A percentile compares a stretch with the other conserved stretches of the same genome.
These are phyloP conservation scores for Prunella strophiata DNA, from an alignment of 2,797 vertebrate species.

Conservation along the genomic window DNA sequence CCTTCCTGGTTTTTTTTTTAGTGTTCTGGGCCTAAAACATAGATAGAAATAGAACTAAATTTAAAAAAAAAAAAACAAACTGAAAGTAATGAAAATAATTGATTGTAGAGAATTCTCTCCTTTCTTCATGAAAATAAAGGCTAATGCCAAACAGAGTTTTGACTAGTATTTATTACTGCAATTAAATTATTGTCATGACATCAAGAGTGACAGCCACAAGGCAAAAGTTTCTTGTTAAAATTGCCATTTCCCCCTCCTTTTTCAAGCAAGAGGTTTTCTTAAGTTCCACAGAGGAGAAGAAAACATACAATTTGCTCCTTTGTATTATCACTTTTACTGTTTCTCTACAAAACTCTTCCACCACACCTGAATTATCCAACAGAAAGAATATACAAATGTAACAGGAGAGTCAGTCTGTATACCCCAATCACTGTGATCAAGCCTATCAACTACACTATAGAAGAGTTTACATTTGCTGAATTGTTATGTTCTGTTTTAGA, in stretches of 20 bases:
- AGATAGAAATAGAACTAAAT: not conserved
- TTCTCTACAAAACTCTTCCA: not conserved
- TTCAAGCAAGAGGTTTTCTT: not conserved
- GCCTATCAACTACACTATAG: conserved; percentile 26
- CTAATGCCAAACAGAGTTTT: not conserved
- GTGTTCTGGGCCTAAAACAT: not conserved
- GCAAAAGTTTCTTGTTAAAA: not conserved
- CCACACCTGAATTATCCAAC: not conserved
- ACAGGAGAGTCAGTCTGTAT: not conserved
- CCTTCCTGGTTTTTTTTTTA: not conserved
- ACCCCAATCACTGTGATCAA: conserved; percentile 25
- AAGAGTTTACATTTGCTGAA: conserved; percentile 53
- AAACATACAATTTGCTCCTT: not conserved
- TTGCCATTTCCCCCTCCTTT: not conserved
- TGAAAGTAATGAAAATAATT: not conserved
- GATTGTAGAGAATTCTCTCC: not conserved
- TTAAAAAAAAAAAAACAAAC: no score
- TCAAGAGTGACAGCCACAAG: not conserved
- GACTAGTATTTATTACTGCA: not conserved
- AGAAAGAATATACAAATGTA: not conserved
- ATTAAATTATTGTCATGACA: not conserved
- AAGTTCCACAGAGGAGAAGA: not conserved
- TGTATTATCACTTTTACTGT: not conserved
- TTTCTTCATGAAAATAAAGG: not conserved
- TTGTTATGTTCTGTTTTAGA: conserved; percentile 56